Evolutionary conservation across 1,140 invertebrate species (phyloP).

Genomic region (Apis mellifera): Amel_HAv3.1 CM009936.2:1734501-1735000

Average conservation of each 20-base stretch:
- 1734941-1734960: conserved; percentile 30
- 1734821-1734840: not conserved
- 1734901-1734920: not conserved
- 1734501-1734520: not conserved
- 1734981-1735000: conserved; percentile 76
- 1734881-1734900: not conserved
- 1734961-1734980: conserved; percentile 74
- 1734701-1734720: too few relatives aligned
- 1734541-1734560: too few relatives aligned
- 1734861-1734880: not conserved
- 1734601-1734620: too few relatives aligned
- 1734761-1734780: not conserved
- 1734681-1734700: too few relatives aligned
- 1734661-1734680: too few relatives aligned
- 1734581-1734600: too few relatives aligned
- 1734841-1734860: not conserved
- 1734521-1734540: too few relatives aligned
- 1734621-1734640: too few relatives aligned
- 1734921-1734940: conserved; percentile 38
- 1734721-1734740: too few relatives aligned
- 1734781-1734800: not conserved
- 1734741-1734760: too few relatives aligned
- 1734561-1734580: too few relatives aligned
- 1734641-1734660: too few relatives aligned
- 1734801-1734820: not conserved